Conservation (phyloP, 2,797 vertebrate genomes). For the Ibycter americanus region DNA sequence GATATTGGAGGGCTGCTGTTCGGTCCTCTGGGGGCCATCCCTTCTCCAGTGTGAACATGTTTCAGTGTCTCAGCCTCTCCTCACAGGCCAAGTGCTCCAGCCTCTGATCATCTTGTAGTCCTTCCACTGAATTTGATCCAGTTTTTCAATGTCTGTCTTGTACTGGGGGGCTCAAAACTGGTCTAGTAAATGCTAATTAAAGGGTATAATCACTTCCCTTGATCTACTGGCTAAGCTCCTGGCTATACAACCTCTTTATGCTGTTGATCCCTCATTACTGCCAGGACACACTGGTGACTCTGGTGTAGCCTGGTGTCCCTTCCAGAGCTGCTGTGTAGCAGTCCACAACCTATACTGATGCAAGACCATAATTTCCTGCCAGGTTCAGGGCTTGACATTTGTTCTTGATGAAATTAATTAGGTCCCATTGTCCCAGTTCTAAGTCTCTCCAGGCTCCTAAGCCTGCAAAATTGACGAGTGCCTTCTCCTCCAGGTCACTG, state of each 20-base stretch:
- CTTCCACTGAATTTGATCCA: neutral
- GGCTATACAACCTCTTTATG: neutral
- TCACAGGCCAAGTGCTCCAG: neutral
- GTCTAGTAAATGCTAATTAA: neutral
- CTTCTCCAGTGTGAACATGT: neutral
- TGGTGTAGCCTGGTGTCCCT: neutral
- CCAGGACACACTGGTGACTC: neutral
- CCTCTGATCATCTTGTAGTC: neutral
- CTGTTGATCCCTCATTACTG: neutral
- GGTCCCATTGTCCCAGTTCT: neutral
- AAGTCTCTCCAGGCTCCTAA: neutral
- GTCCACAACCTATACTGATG: neutral
- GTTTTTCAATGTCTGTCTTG: neutral
- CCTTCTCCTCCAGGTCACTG: neutral
- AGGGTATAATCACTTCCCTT: neutral
- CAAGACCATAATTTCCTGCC: neutral
- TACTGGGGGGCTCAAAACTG: neutral
- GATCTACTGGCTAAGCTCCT: neutral
- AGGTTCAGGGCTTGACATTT: neutral
- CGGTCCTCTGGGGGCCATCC: neutral
- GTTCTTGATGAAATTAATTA: neutral
- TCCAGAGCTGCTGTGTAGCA: neutral
- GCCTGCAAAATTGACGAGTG: neutral
- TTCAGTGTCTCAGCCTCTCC: neutral
- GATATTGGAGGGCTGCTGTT: neutral